Evolutionary conservation across 2,888 invertebrate genomes (phyloP), one percentile per base, ranked within the genome.

Genomic region (Azorinus chamasolen): DNA sequence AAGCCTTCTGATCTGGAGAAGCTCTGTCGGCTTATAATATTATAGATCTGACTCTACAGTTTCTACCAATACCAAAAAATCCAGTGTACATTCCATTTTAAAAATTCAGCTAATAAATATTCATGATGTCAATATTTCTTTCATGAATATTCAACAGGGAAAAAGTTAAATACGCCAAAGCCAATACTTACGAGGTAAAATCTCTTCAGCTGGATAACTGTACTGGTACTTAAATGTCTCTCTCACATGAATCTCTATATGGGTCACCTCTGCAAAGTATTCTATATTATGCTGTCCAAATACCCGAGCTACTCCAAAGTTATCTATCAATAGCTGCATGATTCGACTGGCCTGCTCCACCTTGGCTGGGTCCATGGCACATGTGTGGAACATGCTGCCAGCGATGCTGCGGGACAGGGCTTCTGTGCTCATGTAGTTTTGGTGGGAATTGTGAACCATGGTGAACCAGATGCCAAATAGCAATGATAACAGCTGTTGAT

Each of bases 321-420:
- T 97, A 93, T 98, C 98, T 89, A 99, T 99, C 93, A 99, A 95
- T 93, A 98, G 97, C 91, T 98, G 97, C 96, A 99, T 98, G 83
- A 99, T 97, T 89, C 96, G 95, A 41, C 98, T 98, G 83, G 99
- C 98, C 59, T 85, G 87, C 59, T 88, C 90, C 14, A 91, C 91
- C 80, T 91, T 91, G 5, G 87, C 87, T 0, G 91, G 91, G 66
- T 92, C 89, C 48, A 89, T 90, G 32, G 91, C 90, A 82, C 92
- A 92, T 1, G 92, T 91, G 75, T 91, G 92, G 81, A 93, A 93
- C 86, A 93, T 88, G 65, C 91, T 91, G 22, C 92, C 92, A 2
- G 93, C 92, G 2, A 93, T 90, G 69, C 91, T 91, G 46, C 92
- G 90, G 32, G 93, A 92, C 69, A 93, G 83, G 0, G 93, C 92